These are phyloP conservation scores for Grapholita molesta DNA, from an alignment of 1,140 invertebrate genomes.

Conservation along the genomic window DNA sequence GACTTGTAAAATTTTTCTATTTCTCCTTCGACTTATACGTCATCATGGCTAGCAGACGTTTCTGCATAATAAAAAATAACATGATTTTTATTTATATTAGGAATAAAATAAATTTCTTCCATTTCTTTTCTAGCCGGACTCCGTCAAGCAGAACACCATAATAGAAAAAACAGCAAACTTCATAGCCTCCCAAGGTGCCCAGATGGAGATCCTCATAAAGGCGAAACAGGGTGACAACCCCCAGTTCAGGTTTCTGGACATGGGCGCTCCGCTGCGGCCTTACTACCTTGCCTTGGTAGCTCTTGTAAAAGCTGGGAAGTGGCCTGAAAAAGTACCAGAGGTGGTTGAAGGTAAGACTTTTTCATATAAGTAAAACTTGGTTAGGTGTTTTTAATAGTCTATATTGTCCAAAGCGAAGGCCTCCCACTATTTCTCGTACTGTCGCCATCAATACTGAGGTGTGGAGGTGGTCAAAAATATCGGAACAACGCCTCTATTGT, in stretches of 20 bases:
- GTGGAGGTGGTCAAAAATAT: no score
- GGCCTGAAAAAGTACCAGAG: slow-evolving; percentile 76
- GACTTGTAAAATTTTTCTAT: no score
- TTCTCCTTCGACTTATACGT: no score
- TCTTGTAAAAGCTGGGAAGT: slow-evolving; percentile 88
- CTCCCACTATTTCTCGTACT: no score
- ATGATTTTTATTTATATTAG: background rate
- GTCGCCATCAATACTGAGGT: no score
- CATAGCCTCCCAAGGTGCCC: slow-evolving; percentile 94
- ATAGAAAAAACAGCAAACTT: slow-evolving; percentile 98
- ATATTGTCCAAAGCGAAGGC: no score
- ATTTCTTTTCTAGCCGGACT: slow-evolving; percentile 88
- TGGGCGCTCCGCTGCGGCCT: slow-evolving; percentile 89
- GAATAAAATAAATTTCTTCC: no score
- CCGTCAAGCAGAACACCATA: slow-evolving; percentile 93
- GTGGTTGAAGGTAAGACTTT: slow-evolving; percentile 77
- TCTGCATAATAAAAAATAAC: no score
- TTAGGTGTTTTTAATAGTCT: no score
- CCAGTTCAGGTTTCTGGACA: slow-evolving; percentile 96
- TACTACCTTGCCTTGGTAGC: slow-evolving; percentile 93
- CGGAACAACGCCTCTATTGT: no score
- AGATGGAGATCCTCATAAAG: slow-evolving; percentile 99
- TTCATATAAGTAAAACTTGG: no score
- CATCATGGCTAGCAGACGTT: no score
- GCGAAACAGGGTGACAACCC: slow-evolving; percentile 96